These are phyloP conservation scores for Sesia apiformis DNA, from an alignment of 2,888 invertebrate genomes.

Conservation along the genomic window DNA sequence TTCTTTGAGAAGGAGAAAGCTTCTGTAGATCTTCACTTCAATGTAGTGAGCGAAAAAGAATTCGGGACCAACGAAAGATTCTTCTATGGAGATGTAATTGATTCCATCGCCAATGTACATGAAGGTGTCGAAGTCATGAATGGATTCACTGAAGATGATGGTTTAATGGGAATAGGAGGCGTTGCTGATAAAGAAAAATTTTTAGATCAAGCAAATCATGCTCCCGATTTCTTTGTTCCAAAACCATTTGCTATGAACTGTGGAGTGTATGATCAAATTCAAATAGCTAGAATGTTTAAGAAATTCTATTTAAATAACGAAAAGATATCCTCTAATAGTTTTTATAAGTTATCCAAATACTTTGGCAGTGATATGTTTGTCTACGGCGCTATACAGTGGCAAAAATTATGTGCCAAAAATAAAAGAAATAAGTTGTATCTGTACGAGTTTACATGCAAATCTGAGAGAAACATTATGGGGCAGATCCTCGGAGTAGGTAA, in stretches of 20 bases:
- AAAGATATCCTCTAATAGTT: conserved; percentile 18
- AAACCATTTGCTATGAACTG: conserved; percentile 21
- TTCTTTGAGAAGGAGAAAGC: conserved; percentile 16
- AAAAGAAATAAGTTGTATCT: conserved; percentile 29
- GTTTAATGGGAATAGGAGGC: conserved; percentile 30
- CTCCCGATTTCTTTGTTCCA: conserved; percentile 33
- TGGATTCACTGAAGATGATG: conserved; percentile 82
- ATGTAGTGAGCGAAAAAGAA: conserved; percentile 30
- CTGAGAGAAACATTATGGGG: conserved; percentile 27
- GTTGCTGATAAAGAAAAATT: conserved; percentile 14
- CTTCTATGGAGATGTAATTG: conserved; percentile 29
- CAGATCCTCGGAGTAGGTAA: conserved; percentile 12
- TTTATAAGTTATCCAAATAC: conserved; percentile 20
- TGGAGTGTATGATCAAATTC: conserved; percentile 24
- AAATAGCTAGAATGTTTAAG: conserved; percentile 27
- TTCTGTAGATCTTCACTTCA: conserved; percentile 21
- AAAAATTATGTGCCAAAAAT: conserved; percentile 20
- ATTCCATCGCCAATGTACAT: conserved; percentile 58
- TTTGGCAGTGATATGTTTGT: conserved; percentile 23
- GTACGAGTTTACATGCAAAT: conserved; percentile 37
- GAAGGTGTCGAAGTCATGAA: conserved; percentile 77
- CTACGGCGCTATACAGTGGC: conserved; percentile 21
- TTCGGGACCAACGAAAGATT: conserved; percentile 36
- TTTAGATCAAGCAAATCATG: conserved; percentile 22
- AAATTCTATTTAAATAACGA: conserved; percentile 24